Conservation (phyloP, 2,113 vertebrate genomes). For the Callospermophilus lateralis region DNA sequence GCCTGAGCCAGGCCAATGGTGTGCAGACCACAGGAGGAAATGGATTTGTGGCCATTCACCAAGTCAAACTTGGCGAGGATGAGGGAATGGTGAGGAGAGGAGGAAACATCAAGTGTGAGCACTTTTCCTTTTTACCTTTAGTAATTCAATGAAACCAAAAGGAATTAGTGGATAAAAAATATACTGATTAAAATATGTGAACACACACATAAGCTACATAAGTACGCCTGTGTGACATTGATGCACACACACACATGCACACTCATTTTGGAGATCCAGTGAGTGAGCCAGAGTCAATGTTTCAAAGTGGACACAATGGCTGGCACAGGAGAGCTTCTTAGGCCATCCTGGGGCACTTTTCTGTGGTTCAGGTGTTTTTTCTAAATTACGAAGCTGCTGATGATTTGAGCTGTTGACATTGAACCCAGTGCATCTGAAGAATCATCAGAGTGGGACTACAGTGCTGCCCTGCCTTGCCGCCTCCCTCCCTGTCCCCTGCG, state of each 20-base stretch:
- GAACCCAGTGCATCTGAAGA: neutral
- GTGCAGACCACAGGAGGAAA: neutral
- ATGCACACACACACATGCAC: neutral
- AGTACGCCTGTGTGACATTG: too few relatives aligned
- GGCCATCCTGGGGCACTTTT: neutral
- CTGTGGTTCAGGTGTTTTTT: neutral
- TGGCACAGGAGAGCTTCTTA: too few relatives aligned
- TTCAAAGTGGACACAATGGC: neutral
- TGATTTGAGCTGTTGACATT: neutral
- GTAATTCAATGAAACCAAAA: neutral
- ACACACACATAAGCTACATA: too few relatives aligned
- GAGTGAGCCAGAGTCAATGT: neutral
- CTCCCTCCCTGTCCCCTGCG: neutral
- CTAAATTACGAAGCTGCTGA: neutral
- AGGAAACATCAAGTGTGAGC: neutral
- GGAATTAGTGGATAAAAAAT: neutral
- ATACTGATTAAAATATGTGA: neutral
- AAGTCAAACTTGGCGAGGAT: neutral
- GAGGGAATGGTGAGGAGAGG: neutral
- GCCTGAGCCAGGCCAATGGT: neutral
- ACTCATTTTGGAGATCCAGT: neutral
- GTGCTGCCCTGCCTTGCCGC: fast-evolving
- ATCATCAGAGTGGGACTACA: fast-evolving
- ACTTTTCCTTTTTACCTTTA: neutral
- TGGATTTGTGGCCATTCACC: neutral